phyloP scores from a whole-genome alignment of 2,113 vertebrate species.

The Albula goreensis region DNA sequence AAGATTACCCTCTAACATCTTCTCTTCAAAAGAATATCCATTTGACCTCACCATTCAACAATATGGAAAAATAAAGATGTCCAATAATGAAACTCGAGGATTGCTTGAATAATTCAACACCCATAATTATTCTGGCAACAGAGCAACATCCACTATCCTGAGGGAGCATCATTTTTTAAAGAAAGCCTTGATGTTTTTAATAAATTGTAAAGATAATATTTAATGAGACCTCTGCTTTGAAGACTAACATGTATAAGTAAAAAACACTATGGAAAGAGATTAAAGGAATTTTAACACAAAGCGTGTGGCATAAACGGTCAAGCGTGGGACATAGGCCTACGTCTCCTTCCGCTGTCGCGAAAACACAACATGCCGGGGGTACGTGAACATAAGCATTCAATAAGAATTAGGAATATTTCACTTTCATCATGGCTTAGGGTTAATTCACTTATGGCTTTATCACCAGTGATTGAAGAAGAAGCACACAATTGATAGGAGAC shows the following conservation, averaged over 20 bases:
- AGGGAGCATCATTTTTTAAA: constrained; percentile 16
- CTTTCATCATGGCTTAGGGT: no score
- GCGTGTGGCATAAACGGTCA: not conserved
- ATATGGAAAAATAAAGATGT: not conserved
- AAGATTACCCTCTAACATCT: not conserved
- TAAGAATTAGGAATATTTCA: no score
- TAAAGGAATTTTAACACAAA: not conserved
- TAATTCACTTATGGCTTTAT: no score
- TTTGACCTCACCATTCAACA: not conserved
- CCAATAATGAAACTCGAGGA: constrained; percentile 12
- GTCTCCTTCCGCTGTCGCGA: no score
- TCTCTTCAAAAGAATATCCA: not conserved
- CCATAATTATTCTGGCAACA: constrained; percentile 31
- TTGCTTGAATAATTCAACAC: constrained; percentile 35
- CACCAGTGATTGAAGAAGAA: no score
- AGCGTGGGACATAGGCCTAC: not conserved
- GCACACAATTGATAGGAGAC: no score
- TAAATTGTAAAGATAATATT: not conserved
- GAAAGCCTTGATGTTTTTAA: constrained; percentile 10
- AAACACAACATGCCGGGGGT: no score
- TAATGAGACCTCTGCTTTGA: constrained; percentile 11
- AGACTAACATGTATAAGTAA: not conserved
- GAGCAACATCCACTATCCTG: constrained; percentile 31
- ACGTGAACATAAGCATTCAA: no score
- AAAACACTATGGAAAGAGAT: not conserved